Evolutionary conservation across 2,888 invertebrate genomes (phyloP).

Genomic region (Drosophila histrio): DNA sequence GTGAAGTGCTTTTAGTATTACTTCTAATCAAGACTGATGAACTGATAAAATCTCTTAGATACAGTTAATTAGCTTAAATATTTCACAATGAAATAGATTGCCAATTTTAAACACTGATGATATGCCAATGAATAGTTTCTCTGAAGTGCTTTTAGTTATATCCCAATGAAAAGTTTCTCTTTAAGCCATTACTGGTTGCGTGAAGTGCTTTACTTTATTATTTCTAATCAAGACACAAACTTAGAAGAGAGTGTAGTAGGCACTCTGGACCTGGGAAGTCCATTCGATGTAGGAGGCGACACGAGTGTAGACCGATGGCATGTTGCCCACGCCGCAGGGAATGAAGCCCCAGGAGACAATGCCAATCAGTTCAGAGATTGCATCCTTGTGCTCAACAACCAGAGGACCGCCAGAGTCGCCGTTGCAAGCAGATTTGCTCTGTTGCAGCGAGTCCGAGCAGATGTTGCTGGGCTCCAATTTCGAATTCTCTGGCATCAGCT

Average conservation of each 20-base stretch:
- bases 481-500: conserved; percentile 57
- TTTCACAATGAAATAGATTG: no score
- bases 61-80: no score
- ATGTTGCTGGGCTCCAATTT: conserved; percentile 81
- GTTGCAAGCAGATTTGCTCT: conserved; percentile 84
- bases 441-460: conserved; percentile 84
- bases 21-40: no score
- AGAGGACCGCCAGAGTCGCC: conserved; percentile 84
- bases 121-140: no score
- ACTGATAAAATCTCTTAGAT: no score
- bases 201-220: neutral
- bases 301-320: conserved; percentile 85
- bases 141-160: no score
- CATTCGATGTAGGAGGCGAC: conserved; percentile 84
- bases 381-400: conserved; percentile 62
- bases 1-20: no score
- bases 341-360: conserved; percentile 85
- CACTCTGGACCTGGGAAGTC: conserved; percentile 70
- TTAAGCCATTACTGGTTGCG: neutral
- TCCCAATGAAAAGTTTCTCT: neutral
- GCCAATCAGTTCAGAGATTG: conserved; percentile 82
- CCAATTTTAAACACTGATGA: no score
- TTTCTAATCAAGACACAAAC: neutral
- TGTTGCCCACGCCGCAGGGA: conserved; percentile 83
- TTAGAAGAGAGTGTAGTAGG: conserved; percentile 71